Evolutionary conservation across 2,113 vertebrate species (phyloP).

Genomic region (Dromaius novaehollandiae): DNA sequence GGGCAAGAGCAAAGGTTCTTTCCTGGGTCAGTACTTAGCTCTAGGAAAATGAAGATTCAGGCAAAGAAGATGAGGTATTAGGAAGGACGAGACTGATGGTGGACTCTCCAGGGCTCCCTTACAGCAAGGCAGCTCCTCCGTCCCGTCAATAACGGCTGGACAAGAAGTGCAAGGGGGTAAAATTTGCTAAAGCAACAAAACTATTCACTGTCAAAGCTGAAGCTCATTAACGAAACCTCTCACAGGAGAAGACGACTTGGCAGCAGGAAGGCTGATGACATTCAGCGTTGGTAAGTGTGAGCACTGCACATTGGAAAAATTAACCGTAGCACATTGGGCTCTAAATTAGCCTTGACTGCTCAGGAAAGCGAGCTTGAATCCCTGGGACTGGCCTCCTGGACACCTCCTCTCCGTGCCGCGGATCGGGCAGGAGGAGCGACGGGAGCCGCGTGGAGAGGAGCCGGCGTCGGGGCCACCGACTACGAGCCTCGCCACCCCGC

Average conservation of each 20-base stretch:
- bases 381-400: no score
- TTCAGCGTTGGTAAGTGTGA: no score
- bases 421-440: no score
- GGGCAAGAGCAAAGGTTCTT: background rate
- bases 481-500: background rate
- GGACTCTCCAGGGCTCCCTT: background rate
- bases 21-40: background rate
- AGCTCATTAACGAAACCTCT: no score
- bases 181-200: background rate
- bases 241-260: accelerated
- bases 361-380: no score
- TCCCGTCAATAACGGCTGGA: background rate
- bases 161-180: background rate
- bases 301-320: background rate
- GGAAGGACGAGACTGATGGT: background rate
- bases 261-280: background rate
- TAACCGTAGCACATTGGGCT: no score
- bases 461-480: accelerated
- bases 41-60: background rate
- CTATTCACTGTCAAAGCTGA: background rate
- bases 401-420: no score
- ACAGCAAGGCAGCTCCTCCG: no score
- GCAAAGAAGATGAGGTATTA: no score
- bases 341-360: no score
- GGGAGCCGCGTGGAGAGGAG: no score